A percentile compares a stretch with the other conserved stretches of the same genome.
These are phyloP conservation scores for Gila robusta DNA, from an alignment of 2,797 vertebrate genomes.

Conservation along the genomic window DNA sequence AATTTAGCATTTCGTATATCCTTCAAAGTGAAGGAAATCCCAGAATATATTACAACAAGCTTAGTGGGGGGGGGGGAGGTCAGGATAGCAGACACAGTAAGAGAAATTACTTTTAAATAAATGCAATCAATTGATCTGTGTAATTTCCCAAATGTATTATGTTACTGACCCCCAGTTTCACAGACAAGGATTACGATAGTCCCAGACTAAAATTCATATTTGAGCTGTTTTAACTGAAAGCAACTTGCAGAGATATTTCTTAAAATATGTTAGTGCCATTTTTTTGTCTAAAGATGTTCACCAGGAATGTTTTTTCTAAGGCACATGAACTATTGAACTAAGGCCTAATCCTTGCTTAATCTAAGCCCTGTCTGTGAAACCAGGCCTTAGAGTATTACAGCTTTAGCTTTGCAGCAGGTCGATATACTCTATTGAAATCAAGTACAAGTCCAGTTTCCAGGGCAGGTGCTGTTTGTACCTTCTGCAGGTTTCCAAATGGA, in stretches of 20 bases:
- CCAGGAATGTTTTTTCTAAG: too few species aligned
- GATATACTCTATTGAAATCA: neutral
- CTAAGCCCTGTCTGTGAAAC: too few species aligned
- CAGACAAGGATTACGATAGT: too few species aligned
- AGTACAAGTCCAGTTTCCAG: neutral
- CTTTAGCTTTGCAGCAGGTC: neutral
- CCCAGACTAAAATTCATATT: too few species aligned
- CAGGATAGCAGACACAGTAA: too few species aligned
- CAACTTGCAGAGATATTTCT: too few species aligned
- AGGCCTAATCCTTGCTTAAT: too few species aligned
- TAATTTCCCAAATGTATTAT: neutral
- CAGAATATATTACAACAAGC: neutral
- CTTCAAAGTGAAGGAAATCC: neutral
- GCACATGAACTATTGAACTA: too few species aligned
- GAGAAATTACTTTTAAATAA: neutral
- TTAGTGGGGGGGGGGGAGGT: neutral
- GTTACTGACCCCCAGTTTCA: neutral
- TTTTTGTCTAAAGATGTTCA: too few species aligned
- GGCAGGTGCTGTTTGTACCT: neutral
- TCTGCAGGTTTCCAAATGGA: neutral
- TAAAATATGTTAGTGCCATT: too few species aligned
- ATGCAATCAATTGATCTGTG: neutral
- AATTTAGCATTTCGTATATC: too few species aligned
- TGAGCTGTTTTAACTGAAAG: too few species aligned
- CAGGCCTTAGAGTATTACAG: neutral